These are phyloP conservation scores for Eumaeus atala DNA, from an alignment of 1,140 invertebrate species.

Conservation along the genomic window DNA sequence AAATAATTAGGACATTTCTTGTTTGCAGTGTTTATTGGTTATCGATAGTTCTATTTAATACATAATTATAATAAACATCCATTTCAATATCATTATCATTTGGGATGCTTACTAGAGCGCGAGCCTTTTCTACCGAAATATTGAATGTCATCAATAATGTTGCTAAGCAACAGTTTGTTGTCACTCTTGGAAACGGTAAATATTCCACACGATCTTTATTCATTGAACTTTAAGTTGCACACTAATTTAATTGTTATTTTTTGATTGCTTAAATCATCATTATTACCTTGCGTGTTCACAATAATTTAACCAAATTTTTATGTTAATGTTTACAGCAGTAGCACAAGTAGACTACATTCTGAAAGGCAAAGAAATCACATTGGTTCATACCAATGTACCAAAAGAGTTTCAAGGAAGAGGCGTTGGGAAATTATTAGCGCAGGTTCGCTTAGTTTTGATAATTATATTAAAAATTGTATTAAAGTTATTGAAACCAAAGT, in stretches of 20 bases:
- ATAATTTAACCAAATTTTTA: slow-evolving; percentile 11
- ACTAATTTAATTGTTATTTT: not conserved
- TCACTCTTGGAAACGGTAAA: slow-evolving; percentile 43
- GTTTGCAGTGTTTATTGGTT: not conserved
- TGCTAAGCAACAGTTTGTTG: slow-evolving; percentile 65
- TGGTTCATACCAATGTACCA: slow-evolving; percentile 77
- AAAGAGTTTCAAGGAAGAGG: slow-evolving; percentile 76
- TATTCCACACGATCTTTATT: slow-evolving; percentile 12
- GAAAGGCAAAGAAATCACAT: slow-evolving; percentile 69
- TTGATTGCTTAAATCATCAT: too few species aligned
- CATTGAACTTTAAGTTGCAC: not conserved
- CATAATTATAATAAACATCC: not conserved
- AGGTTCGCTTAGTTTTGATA: slow-evolving; percentile 63
- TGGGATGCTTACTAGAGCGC: slow-evolving; percentile 58
- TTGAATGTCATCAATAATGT: slow-evolving; percentile 63
- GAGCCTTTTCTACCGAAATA: slow-evolving; percentile 55
- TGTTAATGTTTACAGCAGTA: slow-evolving; percentile 41
- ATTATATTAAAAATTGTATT: not conserved
- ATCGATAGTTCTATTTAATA: not conserved
- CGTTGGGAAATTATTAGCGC: slow-evolving; percentile 77
- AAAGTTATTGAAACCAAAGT: too few species aligned
- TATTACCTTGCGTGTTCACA: too few species aligned
- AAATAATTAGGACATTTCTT: not conserved
- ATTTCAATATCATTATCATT: slow-evolving; percentile 23
- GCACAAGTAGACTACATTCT: slow-evolving; percentile 70